phyloP scores from a whole-genome alignment of 1,140 invertebrate species.

The Brachionus paranguensis region DNA sequence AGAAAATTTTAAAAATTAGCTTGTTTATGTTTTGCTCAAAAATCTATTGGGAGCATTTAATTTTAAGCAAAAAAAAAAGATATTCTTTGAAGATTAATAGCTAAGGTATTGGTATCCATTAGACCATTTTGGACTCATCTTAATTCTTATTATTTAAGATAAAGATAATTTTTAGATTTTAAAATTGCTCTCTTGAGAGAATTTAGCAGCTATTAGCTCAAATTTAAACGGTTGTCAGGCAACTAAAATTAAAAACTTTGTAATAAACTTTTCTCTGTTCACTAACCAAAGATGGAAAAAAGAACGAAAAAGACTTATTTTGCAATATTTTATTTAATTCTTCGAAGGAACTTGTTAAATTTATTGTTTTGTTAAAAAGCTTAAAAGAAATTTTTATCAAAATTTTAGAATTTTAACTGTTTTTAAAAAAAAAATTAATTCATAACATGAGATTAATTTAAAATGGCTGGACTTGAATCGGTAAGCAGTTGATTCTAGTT shows the following conservation, averaged over 20 bases:
- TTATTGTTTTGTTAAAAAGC: not conserved
- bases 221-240: constrained; percentile 25
- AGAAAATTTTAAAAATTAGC: constrained; percentile 8
- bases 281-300: not conserved
- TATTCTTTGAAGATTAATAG: not conserved
- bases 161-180: not conserved
- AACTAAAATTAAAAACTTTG: not conserved
- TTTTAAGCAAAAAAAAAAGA: not conserved
- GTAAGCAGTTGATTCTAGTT: not conserved
- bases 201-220: not conserved
- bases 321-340: not conserved
- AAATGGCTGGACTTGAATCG: constrained; percentile 30
- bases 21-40: not conserved
- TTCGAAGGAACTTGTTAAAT: not conserved
- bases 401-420: not conserved
- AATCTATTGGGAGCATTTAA: not conserved
- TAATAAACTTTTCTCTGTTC: not conserved
- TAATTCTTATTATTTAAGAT: not conserved
- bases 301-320: constrained; percentile 21
- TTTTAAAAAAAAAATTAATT: not conserved
- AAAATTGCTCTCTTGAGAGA: constrained; percentile 26
- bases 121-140: not conserved
- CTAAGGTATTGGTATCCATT: not conserved
- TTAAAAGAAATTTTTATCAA: not conserved
- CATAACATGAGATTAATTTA: not conserved